Conservation (phyloP, 2,888 invertebrate species). For the Lypha dubia region DNA sequence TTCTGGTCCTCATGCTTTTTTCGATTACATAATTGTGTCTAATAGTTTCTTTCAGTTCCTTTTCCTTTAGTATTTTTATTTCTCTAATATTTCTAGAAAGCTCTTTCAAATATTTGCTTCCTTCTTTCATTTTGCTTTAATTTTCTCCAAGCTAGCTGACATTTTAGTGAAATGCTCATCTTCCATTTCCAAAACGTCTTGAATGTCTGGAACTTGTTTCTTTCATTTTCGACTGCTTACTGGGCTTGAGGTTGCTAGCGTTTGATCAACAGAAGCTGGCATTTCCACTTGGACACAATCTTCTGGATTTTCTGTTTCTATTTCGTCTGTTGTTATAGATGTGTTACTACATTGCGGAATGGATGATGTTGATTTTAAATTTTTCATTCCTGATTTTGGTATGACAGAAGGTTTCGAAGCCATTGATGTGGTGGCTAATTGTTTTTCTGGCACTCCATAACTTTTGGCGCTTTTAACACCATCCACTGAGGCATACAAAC, state of each 20-base stretch:
- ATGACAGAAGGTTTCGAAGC: neutral
- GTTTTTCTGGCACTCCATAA: neutral
- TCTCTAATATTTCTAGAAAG: neutral
- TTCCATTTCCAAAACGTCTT: neutral
- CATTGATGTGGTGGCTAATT: neutral
- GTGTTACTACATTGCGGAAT: no score
- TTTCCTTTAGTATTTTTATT: neutral
- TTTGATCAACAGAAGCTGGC: neutral
- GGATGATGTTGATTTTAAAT: no score
- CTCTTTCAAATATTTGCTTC: neutral
- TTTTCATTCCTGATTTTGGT: no score
- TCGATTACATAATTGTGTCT: no score
- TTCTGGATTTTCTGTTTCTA: no score
- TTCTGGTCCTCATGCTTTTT: no score
- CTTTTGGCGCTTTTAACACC: neutral
- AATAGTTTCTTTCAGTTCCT: neutral
- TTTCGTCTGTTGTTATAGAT: no score
- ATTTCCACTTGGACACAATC: no score
- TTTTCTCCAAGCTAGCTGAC: slow-evolving; percentile 7
- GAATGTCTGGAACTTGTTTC: neutral
- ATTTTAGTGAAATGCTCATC: no score
- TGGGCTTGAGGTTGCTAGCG: neutral
- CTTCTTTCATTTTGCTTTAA: slow-evolving; percentile 1
- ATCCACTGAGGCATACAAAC: neutral
- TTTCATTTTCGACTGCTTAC: neutral